These are phyloP conservation scores for Pangasius sanitwongsei DNA, from an alignment of 2,797 vertebrate genomes.

Conservation along the genomic window DNA sequence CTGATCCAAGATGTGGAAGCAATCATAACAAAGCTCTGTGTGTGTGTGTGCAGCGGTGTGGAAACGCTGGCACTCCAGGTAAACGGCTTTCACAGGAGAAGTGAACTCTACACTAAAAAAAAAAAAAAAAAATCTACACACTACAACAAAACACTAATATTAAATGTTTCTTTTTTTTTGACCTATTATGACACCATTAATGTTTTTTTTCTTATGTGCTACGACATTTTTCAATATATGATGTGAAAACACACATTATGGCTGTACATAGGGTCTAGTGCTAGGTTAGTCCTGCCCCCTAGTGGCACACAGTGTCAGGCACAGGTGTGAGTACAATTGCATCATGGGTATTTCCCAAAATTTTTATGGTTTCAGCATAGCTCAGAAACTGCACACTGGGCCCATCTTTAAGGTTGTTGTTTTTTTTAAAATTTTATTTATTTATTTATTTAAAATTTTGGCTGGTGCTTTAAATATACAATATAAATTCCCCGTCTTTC, in stretches of 20 bases:
- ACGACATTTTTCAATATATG: neutral
- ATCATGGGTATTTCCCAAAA: neutral
- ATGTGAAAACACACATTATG: neutral
- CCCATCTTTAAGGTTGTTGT: no score
- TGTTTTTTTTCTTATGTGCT: neutral
- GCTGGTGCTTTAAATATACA: neutral
- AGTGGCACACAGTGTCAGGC: conserved; percentile 24
- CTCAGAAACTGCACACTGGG: neutral
- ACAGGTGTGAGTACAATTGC: neutral
- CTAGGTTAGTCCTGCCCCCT: conserved; percentile 43
- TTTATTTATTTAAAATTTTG: no score
- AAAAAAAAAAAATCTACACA: no score
- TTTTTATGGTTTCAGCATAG: no score
- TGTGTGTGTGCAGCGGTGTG: conserved; percentile 12
- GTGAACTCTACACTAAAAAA: neutral
- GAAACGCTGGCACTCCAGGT: conserved; percentile 26
- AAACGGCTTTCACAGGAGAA: conserved; percentile 1
- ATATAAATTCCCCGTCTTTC: neutral
- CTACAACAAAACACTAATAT: neutral
- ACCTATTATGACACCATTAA: neutral
- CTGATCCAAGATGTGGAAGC: conserved; percentile 22
- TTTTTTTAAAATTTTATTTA: no score
- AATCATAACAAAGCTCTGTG: conserved; percentile 19
- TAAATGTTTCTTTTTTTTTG: neutral
- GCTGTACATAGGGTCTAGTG: neutral